phyloP scores from a whole-genome alignment of 2,888 invertebrate species.

The Leptinotarsa rubiginosa region DNA sequence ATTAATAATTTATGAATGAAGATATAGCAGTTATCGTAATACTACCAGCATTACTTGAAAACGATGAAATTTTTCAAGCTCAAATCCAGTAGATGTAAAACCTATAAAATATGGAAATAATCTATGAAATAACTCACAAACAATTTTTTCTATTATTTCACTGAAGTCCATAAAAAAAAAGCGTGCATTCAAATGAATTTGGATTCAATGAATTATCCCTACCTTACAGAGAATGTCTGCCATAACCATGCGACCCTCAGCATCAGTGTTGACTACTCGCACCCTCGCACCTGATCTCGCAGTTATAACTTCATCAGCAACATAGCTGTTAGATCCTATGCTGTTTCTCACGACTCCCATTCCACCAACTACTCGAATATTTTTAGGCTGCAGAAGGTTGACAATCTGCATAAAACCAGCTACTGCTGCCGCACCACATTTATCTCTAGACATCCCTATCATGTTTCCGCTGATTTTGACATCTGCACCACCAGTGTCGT shows the following conservation, averaged over 20 bases:
- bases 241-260: constrained; percentile 95
- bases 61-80: too few species aligned
- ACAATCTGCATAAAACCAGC: constrained; percentile 90
- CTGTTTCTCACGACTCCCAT: constrained; percentile 91
- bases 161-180: too few species aligned
- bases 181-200: not conserved
- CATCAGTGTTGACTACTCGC: constrained; percentile 93
- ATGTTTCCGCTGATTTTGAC: constrained; percentile 85
- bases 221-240: constrained; percentile 86
- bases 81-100: too few species aligned
- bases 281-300: constrained; percentile 86
- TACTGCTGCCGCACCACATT: constrained; percentile 93
- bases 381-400: constrained; percentile 73
- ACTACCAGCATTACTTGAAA: too few species aligned
- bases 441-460: constrained; percentile 93
- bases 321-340: constrained; percentile 88
- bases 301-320: constrained; percentile 89
- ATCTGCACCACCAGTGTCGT: constrained; percentile 88
- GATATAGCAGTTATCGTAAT: too few species aligned
- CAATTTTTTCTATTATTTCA: too few species aligned
- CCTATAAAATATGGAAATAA: too few species aligned
- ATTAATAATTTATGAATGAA: too few species aligned
- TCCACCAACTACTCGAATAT: constrained; percentile 83
- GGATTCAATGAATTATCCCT: constrained; percentile 57
- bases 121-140: too few species aligned